Conservation (phyloP, 2,113 vertebrate genomes). For the human region GRCh38 chr13:59496001-59496500, state of each 20-base stretch:
- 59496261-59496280: not conserved
- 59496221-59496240: slow-evolving; percentile 43
- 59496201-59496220: slow-evolving; percentile 33
- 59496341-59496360: not conserved
- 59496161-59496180: slow-evolving; percentile 19
- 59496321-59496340: not conserved
- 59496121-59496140: slow-evolving; percentile 46
- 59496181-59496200: not conserved
- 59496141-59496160: slow-evolving; percentile 64
- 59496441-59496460: not conserved
- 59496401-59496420: not conserved
- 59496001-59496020: slow-evolving; percentile 74
- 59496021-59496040: slow-evolving; percentile 31
- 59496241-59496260: slow-evolving; percentile 12
- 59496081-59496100: slow-evolving; percentile 71
- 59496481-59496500: slow-evolving; percentile 18
- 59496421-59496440: not conserved
- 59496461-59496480: not conserved
- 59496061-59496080: slow-evolving; percentile 73
- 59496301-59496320: slow-evolving; percentile 14
- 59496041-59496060: slow-evolving; percentile 71
- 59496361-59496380: not conserved
- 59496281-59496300: slow-evolving; percentile 43
- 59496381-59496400: slow-evolving; percentile 14
- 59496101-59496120: slow-evolving; percentile 71